Evolutionary conservation across 2,113 vertebrate genomes (phyloP).

Genomic region (Hydrochoerus hydrochaeris): DNA sequence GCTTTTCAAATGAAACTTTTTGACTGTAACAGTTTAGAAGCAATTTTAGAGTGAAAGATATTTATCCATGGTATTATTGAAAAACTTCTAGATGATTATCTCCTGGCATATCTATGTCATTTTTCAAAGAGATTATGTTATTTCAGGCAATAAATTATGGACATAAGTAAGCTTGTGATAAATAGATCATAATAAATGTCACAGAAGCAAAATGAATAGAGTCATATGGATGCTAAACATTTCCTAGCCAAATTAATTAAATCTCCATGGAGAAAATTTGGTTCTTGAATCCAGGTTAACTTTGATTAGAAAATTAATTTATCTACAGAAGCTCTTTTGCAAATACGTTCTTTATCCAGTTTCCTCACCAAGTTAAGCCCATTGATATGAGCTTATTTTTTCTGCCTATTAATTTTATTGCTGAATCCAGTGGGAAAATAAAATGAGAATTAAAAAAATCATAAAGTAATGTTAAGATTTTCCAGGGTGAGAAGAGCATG

Average conservation of each 20-base stretch:
- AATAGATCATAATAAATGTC: constrained; percentile 35
- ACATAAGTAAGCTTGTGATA: constrained; percentile 43
- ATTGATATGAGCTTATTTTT: not conserved
- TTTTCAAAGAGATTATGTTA: constrained; percentile 28
- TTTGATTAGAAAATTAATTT: constrained; percentile 31
- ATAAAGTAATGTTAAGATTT: not conserved
- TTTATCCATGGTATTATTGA: constrained; percentile 12
- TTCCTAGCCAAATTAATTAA: constrained; percentile 38
- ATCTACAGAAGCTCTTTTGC: not conserved
- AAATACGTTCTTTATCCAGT: not conserved
- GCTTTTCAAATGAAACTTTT: not conserved
- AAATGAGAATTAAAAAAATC: not conserved
- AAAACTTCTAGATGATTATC: not conserved
- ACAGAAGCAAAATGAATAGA: constrained; percentile 3
- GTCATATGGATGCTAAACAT: not conserved
- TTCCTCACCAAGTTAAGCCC: not conserved
- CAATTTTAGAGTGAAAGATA: not conserved
- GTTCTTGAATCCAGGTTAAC: not conserved
- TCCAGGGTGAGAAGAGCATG: accelerated
- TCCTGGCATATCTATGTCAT: not conserved
- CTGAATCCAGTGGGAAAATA: not conserved
- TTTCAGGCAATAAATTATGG: not conserved
- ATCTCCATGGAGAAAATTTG: not conserved
- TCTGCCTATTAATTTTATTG: not conserved
- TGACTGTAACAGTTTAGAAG: constrained; percentile 39